Evolutionary conservation across 2,888 invertebrate genomes (phyloP).

Genomic region (Harpalus rufipes): DNA sequence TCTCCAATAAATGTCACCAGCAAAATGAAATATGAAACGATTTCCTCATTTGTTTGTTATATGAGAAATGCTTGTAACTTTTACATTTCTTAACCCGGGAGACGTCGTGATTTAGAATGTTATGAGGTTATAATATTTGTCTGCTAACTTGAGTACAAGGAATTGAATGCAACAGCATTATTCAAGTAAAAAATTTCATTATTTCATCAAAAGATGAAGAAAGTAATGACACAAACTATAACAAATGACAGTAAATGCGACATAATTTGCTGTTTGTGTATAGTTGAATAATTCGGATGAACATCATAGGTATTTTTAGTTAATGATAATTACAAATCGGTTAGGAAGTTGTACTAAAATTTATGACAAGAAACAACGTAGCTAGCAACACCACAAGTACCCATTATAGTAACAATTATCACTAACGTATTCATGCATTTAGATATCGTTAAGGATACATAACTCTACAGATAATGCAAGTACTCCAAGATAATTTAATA

Average conservation of each 20-base stretch:
- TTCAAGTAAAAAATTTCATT: no score
- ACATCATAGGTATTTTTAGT: background rate
- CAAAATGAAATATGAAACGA: background rate
- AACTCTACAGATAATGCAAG: background rate
- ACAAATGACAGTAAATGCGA: no score
- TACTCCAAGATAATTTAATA: background rate
- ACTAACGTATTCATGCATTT: background rate
- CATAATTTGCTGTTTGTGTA: background rate
- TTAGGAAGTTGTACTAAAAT: background rate
- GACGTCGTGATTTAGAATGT: no score
- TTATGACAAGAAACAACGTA: constrained; percentile 2
- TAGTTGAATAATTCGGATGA: background rate
- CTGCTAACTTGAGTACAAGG: no score
- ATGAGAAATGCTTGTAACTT: no score
- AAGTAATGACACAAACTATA: background rate
- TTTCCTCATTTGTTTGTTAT: background rate
- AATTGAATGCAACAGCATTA: no score
- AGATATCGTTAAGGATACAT: background rate
- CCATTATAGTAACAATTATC: background rate
- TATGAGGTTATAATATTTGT: no score
- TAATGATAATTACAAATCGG: background rate
- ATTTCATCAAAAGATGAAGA: background rate
- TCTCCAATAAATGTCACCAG: background rate
- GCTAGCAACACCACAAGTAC: background rate
- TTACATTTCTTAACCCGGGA: no score